Percentiles rank a stretch among this genome's conserved stretches.
phyloP scores from a whole-genome alignment of 2,888 invertebrate genomes.

The Leptopilina drosophilae region DNA sequence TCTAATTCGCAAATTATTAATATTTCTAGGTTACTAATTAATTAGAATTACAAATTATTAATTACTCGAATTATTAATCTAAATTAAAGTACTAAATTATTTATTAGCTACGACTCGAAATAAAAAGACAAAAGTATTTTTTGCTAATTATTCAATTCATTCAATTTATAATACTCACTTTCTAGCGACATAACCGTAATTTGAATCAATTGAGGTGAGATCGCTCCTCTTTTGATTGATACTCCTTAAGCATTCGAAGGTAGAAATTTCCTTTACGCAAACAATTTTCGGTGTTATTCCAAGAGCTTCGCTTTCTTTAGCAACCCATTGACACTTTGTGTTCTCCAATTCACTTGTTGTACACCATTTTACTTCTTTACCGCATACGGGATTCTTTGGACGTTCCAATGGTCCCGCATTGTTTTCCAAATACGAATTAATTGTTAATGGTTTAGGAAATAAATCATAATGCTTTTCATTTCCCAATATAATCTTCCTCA shows the following conservation, averaged over 20 bases:
- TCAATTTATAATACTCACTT: slow-evolving; percentile 77
- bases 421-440: slow-evolving; percentile 55
- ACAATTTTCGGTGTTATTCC: slow-evolving; percentile 81
- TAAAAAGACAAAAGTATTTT: neutral
- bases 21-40: too few relatives aligned
- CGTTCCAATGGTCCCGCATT: slow-evolving; percentile 42
- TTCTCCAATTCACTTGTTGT: slow-evolving; percentile 79
- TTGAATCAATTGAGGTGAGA: slow-evolving; percentile 81
- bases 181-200: slow-evolving; percentile 82
- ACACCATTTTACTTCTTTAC: slow-evolving; percentile 80
- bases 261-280: slow-evolving; percentile 76
- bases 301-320: slow-evolving; percentile 78
- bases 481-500: slow-evolving; percentile 53
- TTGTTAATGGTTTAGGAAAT: neutral
- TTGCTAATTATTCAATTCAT: neutral
- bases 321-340: slow-evolving; percentile 81
- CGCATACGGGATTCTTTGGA: slow-evolving; percentile 57
- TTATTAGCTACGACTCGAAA: neutral
- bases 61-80: too few relatives aligned
- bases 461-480: slow-evolving; percentile 37
- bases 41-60: too few relatives aligned
- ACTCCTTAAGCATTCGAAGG: slow-evolving; percentile 79
- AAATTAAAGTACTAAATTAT: neutral
- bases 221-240: slow-evolving; percentile 79
- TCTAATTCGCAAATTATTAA: too few relatives aligned